Evolutionary conservation across 2,113 vertebrate species (phyloP).

Genomic region (Pontoporia blainvillei): DNA sequence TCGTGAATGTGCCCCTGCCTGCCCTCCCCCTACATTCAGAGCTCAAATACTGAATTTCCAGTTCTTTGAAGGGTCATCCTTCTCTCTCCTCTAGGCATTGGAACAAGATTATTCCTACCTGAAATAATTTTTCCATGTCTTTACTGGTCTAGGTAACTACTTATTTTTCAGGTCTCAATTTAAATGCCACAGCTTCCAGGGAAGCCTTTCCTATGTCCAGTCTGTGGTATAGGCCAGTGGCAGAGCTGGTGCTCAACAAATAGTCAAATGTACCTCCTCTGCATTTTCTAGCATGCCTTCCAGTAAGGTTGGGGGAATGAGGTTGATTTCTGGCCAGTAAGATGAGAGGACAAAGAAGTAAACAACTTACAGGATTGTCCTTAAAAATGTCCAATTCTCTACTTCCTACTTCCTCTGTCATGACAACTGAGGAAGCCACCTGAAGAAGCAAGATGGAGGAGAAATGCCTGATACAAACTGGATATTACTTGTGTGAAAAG

Average conservation of each 20-base stretch:
- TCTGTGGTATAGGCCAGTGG: background rate
- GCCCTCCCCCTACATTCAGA: background rate
- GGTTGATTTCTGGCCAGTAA: background rate
- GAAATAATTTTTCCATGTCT: constrained; percentile 18
- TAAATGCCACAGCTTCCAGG: background rate
- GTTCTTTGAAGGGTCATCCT: background rate
- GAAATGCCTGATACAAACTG: background rate
- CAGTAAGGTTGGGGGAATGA: background rate
- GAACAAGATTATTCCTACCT: background rate
- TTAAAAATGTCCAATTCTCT: background rate
- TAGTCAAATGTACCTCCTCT: background rate
- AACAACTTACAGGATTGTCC: background rate
- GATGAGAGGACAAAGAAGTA: background rate
- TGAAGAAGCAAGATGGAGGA: background rate
- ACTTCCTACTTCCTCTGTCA: background rate
- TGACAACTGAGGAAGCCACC: background rate
- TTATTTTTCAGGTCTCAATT: constrained; percentile 10
- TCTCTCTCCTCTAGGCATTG: background rate
- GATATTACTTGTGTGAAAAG: background rate
- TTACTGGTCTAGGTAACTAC: background rate
- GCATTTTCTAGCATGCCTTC: background rate
- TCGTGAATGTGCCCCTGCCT: background rate
- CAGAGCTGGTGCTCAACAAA: background rate
- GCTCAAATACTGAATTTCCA: background rate
- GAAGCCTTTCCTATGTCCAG: background rate